phyloP scores from a whole-genome alignment of 1,140 invertebrate species.

The Solen grandis region DNA sequence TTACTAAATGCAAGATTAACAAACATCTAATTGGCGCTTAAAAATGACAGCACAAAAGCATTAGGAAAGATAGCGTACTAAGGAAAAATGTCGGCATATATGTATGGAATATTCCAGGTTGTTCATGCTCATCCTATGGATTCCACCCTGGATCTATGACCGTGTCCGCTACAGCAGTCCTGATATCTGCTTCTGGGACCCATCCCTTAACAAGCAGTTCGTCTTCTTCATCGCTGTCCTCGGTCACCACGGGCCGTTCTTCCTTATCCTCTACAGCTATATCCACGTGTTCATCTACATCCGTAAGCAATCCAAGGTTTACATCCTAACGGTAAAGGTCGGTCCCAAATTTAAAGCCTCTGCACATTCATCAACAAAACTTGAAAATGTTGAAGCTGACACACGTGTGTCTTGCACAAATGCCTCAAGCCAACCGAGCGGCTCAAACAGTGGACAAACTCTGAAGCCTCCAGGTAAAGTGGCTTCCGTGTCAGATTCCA shows the following conservation, averaged over 20 bases:
- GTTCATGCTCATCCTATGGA: conserved; percentile 73
- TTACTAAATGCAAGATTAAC: too few species aligned
- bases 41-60: too few species aligned
- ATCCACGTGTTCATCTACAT: conserved; percentile 72
- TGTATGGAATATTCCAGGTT: too few species aligned
- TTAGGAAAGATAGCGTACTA: too few species aligned
- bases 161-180: conserved; percentile 64
- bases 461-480: not conserved
- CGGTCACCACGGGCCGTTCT: conserved; percentile 79
- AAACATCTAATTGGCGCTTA: too few species aligned
- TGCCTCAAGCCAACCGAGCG: too few species aligned
- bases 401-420: not conserved
- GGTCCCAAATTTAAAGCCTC: too few species aligned
- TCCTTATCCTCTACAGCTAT: conserved; percentile 76
- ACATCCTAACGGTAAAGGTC: not conserved
- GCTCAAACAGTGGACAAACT: not conserved
- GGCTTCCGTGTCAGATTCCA: not conserved
- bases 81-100: too few species aligned
- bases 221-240: conserved; percentile 78
- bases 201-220: conserved; percentile 75
- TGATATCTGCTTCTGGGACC: conserved; percentile 77
- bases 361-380: too few species aligned
- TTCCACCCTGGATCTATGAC: conserved; percentile 77
- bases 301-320: conserved; percentile 59
- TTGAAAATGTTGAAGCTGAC: not conserved